Evolutionary conservation across 2,113 vertebrate genomes (phyloP).

Genomic region (Corythaixoides concolor): DNA sequence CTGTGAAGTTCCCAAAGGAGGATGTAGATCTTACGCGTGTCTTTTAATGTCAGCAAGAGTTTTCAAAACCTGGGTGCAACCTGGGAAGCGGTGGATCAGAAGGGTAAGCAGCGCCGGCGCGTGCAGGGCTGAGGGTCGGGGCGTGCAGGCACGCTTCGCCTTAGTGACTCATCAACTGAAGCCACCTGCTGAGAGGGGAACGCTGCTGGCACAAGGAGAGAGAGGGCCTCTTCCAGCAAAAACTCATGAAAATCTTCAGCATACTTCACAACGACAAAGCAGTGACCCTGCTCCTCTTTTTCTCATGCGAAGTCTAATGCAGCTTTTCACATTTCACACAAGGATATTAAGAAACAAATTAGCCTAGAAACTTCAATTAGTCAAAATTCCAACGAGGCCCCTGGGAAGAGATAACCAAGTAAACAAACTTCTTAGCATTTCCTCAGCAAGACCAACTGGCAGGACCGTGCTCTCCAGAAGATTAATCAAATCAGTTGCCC

Average conservation of each 20-base stretch:
- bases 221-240: not conserved
- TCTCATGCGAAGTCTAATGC: not conserved
- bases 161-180: conserved; percentile 22
- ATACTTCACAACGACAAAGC: not conserved
- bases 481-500: not conserved
- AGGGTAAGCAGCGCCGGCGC: not conserved
- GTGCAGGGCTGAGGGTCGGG: conserved; percentile 2
- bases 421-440: not conserved
- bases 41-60: not conserved
- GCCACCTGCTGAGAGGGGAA: not conserved
- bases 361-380: conserved; percentile 13
- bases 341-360: conserved; percentile 30
- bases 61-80: not conserved
- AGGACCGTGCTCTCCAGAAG: not conserved
- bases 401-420: not conserved
- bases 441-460: not conserved
- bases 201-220: not conserved
- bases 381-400: not conserved
- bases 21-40: not conserved
- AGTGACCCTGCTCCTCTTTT: not conserved
- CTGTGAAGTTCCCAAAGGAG: not conserved
- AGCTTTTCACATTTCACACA: not conserved
- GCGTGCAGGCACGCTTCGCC: not conserved
- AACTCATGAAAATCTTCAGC: not conserved
- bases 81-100: not conserved